These are phyloP conservation scores for Myoxocephalus aenaeus DNA, from an alignment of 2,797 vertebrate genomes.

Conservation along the genomic window DNA sequence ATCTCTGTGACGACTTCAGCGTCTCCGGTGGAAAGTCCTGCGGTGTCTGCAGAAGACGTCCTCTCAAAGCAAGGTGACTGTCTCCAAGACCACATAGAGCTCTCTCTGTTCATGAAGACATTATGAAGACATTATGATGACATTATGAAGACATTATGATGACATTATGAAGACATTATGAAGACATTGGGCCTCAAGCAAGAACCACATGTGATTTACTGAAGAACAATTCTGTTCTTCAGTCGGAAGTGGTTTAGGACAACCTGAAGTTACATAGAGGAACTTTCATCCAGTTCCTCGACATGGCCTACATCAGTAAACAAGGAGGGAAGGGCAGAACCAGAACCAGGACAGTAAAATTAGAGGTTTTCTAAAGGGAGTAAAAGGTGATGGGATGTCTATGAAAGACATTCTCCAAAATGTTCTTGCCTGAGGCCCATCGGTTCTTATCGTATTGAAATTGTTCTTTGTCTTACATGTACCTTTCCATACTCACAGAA, in stretches of 20 bases:
- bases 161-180: too few relatives aligned
- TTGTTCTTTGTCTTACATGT: slow-evolving; percentile 6
- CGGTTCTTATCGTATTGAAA: not conserved
- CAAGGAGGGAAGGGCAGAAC: not conserved
- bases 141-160: not conserved
- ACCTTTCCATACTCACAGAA: slow-evolving; percentile 1
- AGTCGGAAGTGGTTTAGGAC: too few relatives aligned
- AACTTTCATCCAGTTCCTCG: too few relatives aligned
- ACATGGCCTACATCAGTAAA: too few relatives aligned
- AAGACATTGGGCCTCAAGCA: too few relatives aligned
- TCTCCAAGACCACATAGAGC: not conserved
- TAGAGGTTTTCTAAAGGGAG: not conserved
- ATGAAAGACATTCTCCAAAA: not conserved
- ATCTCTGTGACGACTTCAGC: not conserved
- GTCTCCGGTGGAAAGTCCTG: not conserved
- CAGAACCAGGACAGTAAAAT: not conserved
- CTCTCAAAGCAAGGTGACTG: slow-evolving; percentile 19
- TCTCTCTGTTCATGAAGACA: not conserved
- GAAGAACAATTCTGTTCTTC: too few relatives aligned
- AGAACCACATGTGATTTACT: too few relatives aligned
- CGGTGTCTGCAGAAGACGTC: not conserved
- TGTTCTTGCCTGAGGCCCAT: not conserved
- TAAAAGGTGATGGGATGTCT: not conserved
- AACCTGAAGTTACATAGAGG: too few relatives aligned
- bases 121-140: too few relatives aligned